Conservation (phyloP, 2,797 vertebrate species). For the Pseudochirops corinnae region DNA sequence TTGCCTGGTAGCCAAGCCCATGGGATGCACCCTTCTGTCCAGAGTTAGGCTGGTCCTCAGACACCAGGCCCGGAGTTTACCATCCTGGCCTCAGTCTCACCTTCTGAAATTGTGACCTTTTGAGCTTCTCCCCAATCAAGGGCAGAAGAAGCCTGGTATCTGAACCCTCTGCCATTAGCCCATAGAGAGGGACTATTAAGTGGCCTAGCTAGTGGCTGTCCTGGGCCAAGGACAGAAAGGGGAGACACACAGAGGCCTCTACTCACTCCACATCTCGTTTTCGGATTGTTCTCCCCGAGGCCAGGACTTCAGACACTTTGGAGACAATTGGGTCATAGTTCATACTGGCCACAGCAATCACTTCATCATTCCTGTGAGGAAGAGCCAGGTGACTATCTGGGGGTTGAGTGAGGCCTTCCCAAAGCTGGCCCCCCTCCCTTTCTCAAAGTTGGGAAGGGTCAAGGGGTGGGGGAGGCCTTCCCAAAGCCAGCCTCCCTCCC, state of each 20-base stretch:
- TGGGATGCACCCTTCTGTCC: not conserved
- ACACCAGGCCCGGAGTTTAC: too few species aligned
- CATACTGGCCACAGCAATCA: constrained; percentile 98
- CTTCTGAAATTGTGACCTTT: not conserved
- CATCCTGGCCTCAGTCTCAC: not conserved
- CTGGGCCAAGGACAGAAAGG: not conserved
- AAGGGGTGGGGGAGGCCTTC: too few species aligned
- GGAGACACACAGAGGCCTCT: not conserved
- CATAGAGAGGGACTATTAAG: not conserved
- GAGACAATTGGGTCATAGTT: constrained; percentile 99
- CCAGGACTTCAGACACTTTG: constrained; percentile 96
- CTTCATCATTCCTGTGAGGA: constrained; percentile 93
- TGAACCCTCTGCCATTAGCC: too few species aligned
- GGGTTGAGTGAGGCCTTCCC: not conserved
- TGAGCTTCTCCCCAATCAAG: not conserved
- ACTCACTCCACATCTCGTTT: constrained; percentile 99
- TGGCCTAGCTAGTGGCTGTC: too few species aligned
- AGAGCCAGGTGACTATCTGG: constrained; percentile 21
- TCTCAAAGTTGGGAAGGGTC: too few species aligned
- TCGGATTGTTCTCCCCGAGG: constrained; percentile 94
- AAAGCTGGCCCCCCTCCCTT: not conserved
- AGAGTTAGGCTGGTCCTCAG: not conserved
- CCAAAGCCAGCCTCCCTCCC: not conserved
- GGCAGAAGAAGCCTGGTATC: not conserved
- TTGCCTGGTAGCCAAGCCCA: not conserved